Base-by-base conservation (phyloP, 2,113 vertebrate genomes). In the Setophaga coronata region DNA sequence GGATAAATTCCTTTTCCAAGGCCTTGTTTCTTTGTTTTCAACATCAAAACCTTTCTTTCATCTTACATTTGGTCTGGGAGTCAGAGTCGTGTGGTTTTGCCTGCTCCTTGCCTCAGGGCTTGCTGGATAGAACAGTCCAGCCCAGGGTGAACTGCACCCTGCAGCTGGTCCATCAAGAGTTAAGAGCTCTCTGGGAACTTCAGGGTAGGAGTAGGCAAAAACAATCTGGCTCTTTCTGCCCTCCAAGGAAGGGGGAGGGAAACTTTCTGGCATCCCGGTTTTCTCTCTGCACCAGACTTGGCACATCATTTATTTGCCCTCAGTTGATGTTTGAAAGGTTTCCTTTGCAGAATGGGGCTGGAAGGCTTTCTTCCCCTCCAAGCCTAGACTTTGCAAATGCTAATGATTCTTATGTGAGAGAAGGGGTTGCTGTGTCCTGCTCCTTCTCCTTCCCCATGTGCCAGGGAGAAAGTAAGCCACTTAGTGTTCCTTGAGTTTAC, bases 351-450 rank as follows among this genome's bases (percentile, higher is more conserved):
- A 92, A 60, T 47, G 64, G 42, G 28, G 45, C 69, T 89, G 72
- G 77, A 84, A 89, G 43, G 28, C 81, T 95, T 95, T 67, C 36
- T 95, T 84, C 33, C 38, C 72, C 72, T 96, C 21, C 7, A 61
- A 90, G 43, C 18, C 70, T 48, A 42, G 60, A 42, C 71, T 93
- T 91, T 62, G 70, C 40, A 93, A 87, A 96, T 96, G 85, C 66
- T 91, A 93, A 91, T 88, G 34, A 83, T 61, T 66, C 20, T 56
- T 31, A 18, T 74, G 80, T 87, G 83, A 57, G 61, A 69, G 43
- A 82, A 76, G 50, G 42, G 13, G 18, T 38, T 80, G 85, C 24
- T 65, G 1, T 42, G 19, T 71, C 73, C 58, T 82, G n/a, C 69
- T 48, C 20, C 18, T 79, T 84, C 40, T 91, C 58, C 24, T 80